Base-by-base conservation (phyloP, 2,797 vertebrate genomes). In the Graptemys geographica region DNA sequence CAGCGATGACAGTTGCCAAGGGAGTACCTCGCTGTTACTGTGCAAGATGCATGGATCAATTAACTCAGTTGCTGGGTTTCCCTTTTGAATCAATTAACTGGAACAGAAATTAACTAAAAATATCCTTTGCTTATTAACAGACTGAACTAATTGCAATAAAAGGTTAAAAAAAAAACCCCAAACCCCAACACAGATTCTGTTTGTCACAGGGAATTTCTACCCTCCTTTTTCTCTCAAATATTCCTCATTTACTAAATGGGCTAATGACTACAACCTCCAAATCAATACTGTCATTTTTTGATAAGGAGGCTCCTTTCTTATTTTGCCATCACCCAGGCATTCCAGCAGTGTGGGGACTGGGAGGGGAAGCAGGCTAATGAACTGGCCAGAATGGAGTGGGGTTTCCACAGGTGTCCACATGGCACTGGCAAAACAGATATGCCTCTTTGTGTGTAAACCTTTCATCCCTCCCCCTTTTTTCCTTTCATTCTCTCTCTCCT, bases 21-120 rank as follows among this genome's bases (percentile, higher is more conserved):
- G 96, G 97, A 97, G 86, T 6, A 87, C 86, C 96, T 97, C 62
- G 2, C 94, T 0, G 2, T 94, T 76, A 18, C 96, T 49, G 86
- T 83, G 52, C 9, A 96, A 98, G 96, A 97, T 49, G 3, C 98
- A 96, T 96, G 96, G 98, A 98, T 98, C 98, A 95, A 96, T 97
- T 96, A 95, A 82, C 95, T 94, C 97, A 92, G 95, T 94, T 84
- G 95, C 97, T 96, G 97, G 93, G 95, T 97, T 97, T 97, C 88
- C 49, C 96, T 97, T 95, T 96, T 85, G 95, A 97, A 96, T 97
- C 97, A 97, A 97, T 97, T 96, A 95, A 92, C 94, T 90, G 90
- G 94, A 97, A 97, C 97, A 88, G 94, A 98, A 98, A 97, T 96
- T 97, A 98, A 98, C 96, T 98, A 96, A 97, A 98, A 97, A 95